Base-by-base conservation (phyloP, 2,797 vertebrate species). In the Phrynocephalus vlangalii region DNA sequence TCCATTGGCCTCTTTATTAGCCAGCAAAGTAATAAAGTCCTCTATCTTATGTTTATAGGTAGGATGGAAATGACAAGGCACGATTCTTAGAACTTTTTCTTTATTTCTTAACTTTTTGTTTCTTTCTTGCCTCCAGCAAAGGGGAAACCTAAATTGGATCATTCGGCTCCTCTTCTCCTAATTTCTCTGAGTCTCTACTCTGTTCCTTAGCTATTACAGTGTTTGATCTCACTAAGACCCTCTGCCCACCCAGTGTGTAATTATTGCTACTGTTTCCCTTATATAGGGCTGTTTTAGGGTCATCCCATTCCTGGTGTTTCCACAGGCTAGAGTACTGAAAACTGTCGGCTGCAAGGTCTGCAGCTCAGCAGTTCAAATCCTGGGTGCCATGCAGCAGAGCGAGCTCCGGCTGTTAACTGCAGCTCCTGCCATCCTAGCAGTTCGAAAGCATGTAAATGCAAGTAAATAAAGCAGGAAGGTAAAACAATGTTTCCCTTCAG, bases 21-120 rank as follows among this genome's bases (percentile, higher is more conserved):
- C n/a, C 33, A 50, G 33, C 6, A 33, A 60, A 71, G 44, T 79
- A 82, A n/a, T 73, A 30, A 85, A 70, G 67, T 77, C 48, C 78
- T 72, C 76, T 22, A 82, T 79, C 24, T 79, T 85, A 85, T 30
- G 16, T 71, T 30, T 56, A 70, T 18, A 44, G 66, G 72, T 71
- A 11, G 30, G 26, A 56, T 85, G 30, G 60, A 38, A 71, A 9
- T 26, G 28, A 78, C 44, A 75, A 20, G 52, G 30, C 30, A 22
- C n/a, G 38, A 15, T 20, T 68, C 4, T 16, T 24, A 22, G 28
- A 83, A 18, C 26, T 28, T 33, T 75, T 56, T 16, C 6, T 8
- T 66, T 63, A 3, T 63, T 16, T 63, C 20, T 63, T 63, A 63
- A 63, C 60, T 63, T 63, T 22, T 63, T 63, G 18, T 18, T 18